Evolutionary conservation across 2,113 vertebrate species (phyloP), one percentile per base, ranked within the genome.

Genomic region (Aplodontia rufa): DNA sequence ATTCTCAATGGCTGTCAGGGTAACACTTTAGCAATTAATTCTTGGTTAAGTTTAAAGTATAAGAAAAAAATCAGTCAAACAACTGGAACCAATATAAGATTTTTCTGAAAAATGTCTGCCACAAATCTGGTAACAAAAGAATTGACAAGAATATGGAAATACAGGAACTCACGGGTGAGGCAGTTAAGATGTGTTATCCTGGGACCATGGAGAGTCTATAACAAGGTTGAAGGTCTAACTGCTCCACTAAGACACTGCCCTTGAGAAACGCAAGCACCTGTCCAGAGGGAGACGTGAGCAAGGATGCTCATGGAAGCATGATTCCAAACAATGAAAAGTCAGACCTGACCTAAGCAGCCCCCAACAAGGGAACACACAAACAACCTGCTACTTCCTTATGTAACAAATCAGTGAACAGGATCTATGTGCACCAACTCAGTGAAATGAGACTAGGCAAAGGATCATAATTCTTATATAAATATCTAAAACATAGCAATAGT

Each of bases 331-430:
- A 24, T 1, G 6, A 19, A 5, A 24, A 68, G 45, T 22, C 40
- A 66, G n/a, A 72, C 14, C 22, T 24, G n/a, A 42, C 3, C 28
- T 20, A 51, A 37, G 9, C 32, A n/a, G n/a, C 24, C 5, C 17
- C 24, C 26, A 30, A 22, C 49, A 71, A 55, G 13, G 53, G 42
- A 45, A 35, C 17, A 17, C 24, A 47, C 7, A 28, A 17, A 19
- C 14, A 26, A 24, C 16, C 35, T 13, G 10, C 13, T 11, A 9
- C 3, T 51, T 2, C 0, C 8, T 66, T 35, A 9, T 24, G 5
- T 8, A 16, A 30, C 35, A 58, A 58, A 62, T 35, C 9, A 28
- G 30, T n/a, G 22, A 26, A 5, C 6, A 55, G 20, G 16, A n/a
- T 58, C 24, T 37, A 30, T 9, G 42, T 66, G 16, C 74, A 55